Evolutionary conservation across 2,888 invertebrate species (phyloP), one percentile per base, ranked within the genome.

Genomic region (Chamaedrilus cognettii): DNA sequence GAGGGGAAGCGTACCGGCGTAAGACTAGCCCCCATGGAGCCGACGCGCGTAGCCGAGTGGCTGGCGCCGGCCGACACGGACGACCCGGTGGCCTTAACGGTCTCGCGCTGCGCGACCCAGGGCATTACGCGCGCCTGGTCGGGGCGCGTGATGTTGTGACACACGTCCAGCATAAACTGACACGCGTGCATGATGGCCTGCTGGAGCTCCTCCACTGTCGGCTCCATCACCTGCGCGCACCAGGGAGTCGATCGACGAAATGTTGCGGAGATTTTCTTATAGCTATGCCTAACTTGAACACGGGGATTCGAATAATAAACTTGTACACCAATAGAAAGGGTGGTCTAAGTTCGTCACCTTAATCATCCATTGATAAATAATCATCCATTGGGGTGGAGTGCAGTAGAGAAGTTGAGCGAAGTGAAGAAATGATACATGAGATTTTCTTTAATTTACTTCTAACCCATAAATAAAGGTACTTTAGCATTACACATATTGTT

Each of bases 101-200:
- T 60, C 42, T 30, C 61, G 26, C 59, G 57, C 23, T 26, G 35
- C 5, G 58, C 42, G 50, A 67, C 62, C 67, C 67, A 67, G 1
- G 67, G 67, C 67, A 67, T 52, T 55, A 66, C 65, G 26, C 69
- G 59, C 33, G 76, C 69, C 69, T 90, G 91, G 4, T 90, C 89
- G 96, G 96, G 96, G 79, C 94, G 94, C 0, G 91, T 90, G 19
- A 96, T 92, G n/a, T 93, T 93, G 83, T 93, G 94, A 0, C 94
- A 89, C 31, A 94, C 89, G 4, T 91, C 91, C 0, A 92, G 89
- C 69, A 96, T 92, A 72, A 89, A 52, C 84, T 90, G 91, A 26
- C 93, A 94, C 15, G 91, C 91, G 33, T 89, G 85, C 49, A 90
- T 88, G 55, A 96, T 85, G 26, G 91, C 89, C 68, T 94, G 93